phyloP scores from a whole-genome alignment of 2,113 vertebrate genomes.

The cattle (Bos taurus) region ARS-UCD2.0 NC_037331.1:59135501-59136000 shows the following conservation, averaged over 20 bases:
- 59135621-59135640: not conserved
- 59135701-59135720: not conserved
- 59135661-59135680: not conserved
- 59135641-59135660: not conserved
- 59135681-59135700: not conserved
- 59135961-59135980: accelerated
- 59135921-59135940: not conserved
- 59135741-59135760: not conserved
- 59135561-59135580: not conserved
- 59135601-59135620: not conserved
- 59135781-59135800: not conserved
- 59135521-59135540: not conserved
- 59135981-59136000: not conserved
- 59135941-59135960: not conserved
- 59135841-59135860: not conserved
- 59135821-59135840: not conserved
- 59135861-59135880: not conserved
- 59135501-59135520: not conserved
- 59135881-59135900: not conserved
- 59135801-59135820: not conserved
- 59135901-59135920: not conserved
- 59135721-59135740: not conserved
- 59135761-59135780: not conserved
- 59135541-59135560: not conserved
- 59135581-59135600: not conserved